phyloP scores from a whole-genome alignment of 2,113 vertebrate genomes.

The Talpa occidentalis region DNA sequence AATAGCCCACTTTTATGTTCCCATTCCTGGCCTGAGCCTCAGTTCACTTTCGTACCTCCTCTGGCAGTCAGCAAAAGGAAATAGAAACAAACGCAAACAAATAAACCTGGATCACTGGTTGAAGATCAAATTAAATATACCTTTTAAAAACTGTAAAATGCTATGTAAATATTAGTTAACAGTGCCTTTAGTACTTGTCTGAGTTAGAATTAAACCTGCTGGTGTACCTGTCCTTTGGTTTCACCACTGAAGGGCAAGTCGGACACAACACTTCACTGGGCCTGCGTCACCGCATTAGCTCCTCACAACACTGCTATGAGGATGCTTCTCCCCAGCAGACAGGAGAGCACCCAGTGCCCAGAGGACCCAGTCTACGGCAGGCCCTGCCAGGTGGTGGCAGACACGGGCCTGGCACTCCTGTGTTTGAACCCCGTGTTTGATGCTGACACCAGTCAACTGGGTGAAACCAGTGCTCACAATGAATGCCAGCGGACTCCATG shows the following conservation, averaged over 20 bases:
- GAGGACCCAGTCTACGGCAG: background rate
- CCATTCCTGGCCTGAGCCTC: background rate
- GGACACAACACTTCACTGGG: background rate
- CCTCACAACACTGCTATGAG: background rate
- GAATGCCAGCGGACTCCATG: background rate
- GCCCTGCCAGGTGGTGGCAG: background rate
- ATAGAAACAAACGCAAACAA: background rate
- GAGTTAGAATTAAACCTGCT: background rate
- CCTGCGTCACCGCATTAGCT: background rate
- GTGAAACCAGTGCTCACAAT: rapidly evolving
- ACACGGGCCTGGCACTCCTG: background rate
- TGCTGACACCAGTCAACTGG: background rate
- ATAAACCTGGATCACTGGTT: background rate
- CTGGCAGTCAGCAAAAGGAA: background rate
- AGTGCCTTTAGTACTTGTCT: background rate
- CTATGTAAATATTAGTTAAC: background rate
- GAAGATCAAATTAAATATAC: background rate
- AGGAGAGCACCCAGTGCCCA: rapidly evolving
- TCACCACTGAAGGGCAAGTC: background rate
- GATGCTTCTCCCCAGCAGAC: background rate
- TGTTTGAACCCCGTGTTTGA: background rate
- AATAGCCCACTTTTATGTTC: background rate
- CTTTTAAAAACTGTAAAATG: background rate
- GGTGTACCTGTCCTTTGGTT: background rate
- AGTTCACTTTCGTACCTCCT: background rate